These are phyloP conservation scores for Ochotona princeps DNA, from an alignment of 2,113 vertebrate species.

Conservation along the genomic window DNA sequence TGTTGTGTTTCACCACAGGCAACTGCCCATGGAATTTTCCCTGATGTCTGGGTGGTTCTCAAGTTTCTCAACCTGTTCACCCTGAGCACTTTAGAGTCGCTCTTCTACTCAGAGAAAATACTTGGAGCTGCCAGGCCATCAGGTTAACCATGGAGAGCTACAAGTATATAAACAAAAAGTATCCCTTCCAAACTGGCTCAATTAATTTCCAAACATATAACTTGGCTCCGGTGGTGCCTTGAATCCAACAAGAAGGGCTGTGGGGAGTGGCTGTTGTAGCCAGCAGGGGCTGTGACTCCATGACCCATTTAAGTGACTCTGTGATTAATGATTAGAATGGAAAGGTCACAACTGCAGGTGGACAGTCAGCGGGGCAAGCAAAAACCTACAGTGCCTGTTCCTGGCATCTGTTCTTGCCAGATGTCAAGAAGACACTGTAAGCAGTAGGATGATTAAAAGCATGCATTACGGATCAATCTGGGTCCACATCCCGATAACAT, in stretches of 20 bases:
- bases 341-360: slow-evolving; percentile 57
- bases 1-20: neutral
- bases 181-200: slow-evolving; percentile 41
- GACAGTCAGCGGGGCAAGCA: slow-evolving; percentile 53
- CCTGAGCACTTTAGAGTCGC: slow-evolving; percentile 12
- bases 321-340: slow-evolving; percentile 79
- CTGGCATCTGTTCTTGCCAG: slow-evolving; percentile 25
- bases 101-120: slow-evolving; percentile 32
- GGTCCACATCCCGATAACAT: neutral
- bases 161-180: slow-evolving; percentile 5
- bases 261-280: slow-evolving; percentile 64
- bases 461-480: neutral
- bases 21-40: slow-evolving; percentile 17
- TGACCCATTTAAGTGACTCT: slow-evolving; percentile 66
- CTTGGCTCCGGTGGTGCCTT: slow-evolving; percentile 47
- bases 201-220: slow-evolving; percentile 82
- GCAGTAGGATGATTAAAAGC: neutral
- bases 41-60: slow-evolving; percentile 48
- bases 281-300: neutral
- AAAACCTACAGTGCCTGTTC: slow-evolving; percentile 69
- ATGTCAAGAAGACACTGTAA: neutral
- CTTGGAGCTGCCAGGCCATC: slow-evolving; percentile 1
- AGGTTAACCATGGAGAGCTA: neutral
- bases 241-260: slow-evolving; percentile 10
- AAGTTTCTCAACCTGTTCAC: slow-evolving; percentile 56